Evolutionary conservation across 2,797 vertebrate genomes (phyloP).

Genomic region (Odontamblyopus lacepedii): DNA sequence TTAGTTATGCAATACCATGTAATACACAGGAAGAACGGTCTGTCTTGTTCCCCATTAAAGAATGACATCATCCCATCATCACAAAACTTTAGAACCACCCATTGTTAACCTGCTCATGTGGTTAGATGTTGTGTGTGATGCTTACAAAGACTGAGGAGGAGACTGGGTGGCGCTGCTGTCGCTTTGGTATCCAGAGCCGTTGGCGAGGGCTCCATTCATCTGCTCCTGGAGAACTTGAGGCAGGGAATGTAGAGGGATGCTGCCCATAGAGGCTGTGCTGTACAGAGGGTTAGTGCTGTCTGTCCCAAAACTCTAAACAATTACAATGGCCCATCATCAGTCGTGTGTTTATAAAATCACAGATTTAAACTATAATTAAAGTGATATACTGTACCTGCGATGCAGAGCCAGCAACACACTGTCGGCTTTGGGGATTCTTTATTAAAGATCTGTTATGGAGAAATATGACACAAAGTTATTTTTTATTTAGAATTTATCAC

Average conservation of each 20-base stretch:
- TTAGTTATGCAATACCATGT: no score
- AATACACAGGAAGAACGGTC: no score
- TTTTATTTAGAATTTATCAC: slow-evolving; percentile 6
- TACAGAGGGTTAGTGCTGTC: slow-evolving; percentile 88
- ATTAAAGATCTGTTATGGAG: slow-evolving; percentile 82
- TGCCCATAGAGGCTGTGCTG: slow-evolving; percentile 87
- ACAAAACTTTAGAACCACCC: no score
- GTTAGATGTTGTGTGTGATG: slow-evolving; percentile 16
- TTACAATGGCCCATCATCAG: slow-evolving; percentile 1
- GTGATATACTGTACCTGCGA: slow-evolving; percentile 73
- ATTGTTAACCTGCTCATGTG: no score
- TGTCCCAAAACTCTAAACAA: slow-evolving; percentile 82
- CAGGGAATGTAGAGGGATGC: slow-evolving; percentile 88
- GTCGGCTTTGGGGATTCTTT: slow-evolving; percentile 91
- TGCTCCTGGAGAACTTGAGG: slow-evolving; percentile 90
- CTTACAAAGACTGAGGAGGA: slow-evolving; percentile 92
- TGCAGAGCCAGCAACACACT: slow-evolving; percentile 83
- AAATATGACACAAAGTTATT: slow-evolving; percentile 29
- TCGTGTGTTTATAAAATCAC: neutral
- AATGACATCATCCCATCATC: no score
- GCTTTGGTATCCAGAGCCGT: slow-evolving; percentile 91
- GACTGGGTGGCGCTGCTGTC: slow-evolving; percentile 96
- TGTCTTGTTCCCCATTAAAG: no score
- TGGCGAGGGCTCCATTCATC: slow-evolving; percentile 84
- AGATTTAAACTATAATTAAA: neutral